phyloP scores from a whole-genome alignment of 2,888 invertebrate genomes.

The Synergus laeviventris region DNA sequence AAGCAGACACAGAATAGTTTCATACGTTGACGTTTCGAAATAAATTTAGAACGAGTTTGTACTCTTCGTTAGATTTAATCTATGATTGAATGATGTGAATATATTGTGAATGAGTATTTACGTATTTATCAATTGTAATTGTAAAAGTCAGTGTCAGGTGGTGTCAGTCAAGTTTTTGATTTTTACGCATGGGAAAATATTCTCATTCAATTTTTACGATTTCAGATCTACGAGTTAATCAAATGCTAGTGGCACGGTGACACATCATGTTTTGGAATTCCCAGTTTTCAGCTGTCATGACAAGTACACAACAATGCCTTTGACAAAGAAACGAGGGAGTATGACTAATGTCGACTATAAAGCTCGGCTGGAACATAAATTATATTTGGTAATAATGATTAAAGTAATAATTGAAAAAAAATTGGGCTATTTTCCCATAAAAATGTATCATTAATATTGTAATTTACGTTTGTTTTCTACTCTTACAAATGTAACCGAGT shows the following conservation, averaged over 20 bases:
- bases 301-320: slow-evolving; percentile 69
- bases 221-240: neutral
- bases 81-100: neutral
- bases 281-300: slow-evolving; percentile 62
- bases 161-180: neutral
- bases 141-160: neutral
- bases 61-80: slow-evolving; percentile 3
- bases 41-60: slow-evolving; percentile 2
- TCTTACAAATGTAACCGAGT: neutral
- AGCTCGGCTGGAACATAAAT: slow-evolving; percentile 80
- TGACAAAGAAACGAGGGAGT: slow-evolving; percentile 67
- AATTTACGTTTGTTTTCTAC: neutral
- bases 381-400: slow-evolving; percentile 78
- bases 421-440: neutral
- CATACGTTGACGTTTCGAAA: neutral
- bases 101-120: neutral
- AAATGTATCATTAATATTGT: neutral
- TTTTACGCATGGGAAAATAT: neutral
- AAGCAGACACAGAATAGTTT: neutral
- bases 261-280: slow-evolving; percentile 42
- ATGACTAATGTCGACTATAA: slow-evolving; percentile 77
- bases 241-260: slow-evolving; percentile 45
- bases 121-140: too few relatives aligned
- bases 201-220: neutral
- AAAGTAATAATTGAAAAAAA: neutral